phyloP scores from a whole-genome alignment of 2,113 vertebrate species.

The Esox niger region DNA sequence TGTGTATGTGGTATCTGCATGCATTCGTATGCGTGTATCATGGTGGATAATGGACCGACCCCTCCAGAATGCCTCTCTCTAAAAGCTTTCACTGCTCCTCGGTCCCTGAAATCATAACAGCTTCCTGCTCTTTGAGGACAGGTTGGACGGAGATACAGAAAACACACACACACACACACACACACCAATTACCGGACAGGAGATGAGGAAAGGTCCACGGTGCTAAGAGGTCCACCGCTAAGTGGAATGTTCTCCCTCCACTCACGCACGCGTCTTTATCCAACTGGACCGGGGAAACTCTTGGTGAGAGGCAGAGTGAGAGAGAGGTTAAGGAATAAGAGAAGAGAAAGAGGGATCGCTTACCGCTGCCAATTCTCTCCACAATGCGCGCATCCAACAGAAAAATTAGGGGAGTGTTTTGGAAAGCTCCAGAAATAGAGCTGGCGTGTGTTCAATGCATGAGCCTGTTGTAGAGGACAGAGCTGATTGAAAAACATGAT shows the following conservation, averaged over 20 bases:
- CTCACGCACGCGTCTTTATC: background rate
- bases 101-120: background rate
- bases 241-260: background rate
- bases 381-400: background rate
- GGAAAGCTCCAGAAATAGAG: background rate
- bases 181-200: background rate
- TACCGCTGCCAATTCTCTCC: background rate
- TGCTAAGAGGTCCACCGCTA: background rate
- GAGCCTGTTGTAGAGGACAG: background rate
- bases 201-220: background rate
- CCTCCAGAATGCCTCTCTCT: background rate
- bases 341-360: background rate
- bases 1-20: background rate
- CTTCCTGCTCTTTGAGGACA: slow-evolving; percentile 1
- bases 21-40: background rate
- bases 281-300: background rate
- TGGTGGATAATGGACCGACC: background rate
- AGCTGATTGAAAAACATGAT: background rate
- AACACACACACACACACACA: background rate
- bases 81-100: background rate
- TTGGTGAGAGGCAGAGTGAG: background rate
- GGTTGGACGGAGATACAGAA: background rate
- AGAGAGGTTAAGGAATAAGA: background rate
- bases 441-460: background rate
- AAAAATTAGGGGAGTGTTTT: background rate